Base-by-base conservation (phyloP, 2,888 invertebrate species). In the Leptura quadrifasciata region DNA sequence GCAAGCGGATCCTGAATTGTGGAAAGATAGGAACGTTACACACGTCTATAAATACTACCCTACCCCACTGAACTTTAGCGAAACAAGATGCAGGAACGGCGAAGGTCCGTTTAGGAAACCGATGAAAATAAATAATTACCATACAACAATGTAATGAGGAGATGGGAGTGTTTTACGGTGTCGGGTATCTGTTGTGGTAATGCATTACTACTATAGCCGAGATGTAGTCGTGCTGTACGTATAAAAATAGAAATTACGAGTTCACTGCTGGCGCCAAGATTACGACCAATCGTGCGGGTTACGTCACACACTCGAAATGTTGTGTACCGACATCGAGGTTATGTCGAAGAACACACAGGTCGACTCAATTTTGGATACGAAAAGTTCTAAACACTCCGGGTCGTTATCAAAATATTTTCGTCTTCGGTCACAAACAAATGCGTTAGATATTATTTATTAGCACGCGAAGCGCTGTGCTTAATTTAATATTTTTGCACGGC, bases 171-270 rank as follows among this genome's bases (percentile, higher is more conserved):
- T 57, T 70, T 18, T 21, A 67, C 72, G 71, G 71, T 72, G 72
- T 75, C 75, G 70, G 63, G 52, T 75, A 72, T 69, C 74, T 58
- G 64, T 61, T 70, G 64, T 63, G 57, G 61, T 58, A 31, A 68
- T 39, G 52, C 61, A 61, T 52, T 39, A 60, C 47, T 35, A 35
- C 17, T n/a, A n/a, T n/a, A 24, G 52, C 57, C 58, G 63, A 74
- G 78, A 71, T 70, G 79, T 74, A 64, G 65, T 70, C 72, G 72
- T 74, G 69, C 65, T 75, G 75, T 80, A 80, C 77, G 76, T 81
- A 80, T 91, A 91, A 91, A 91, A 91, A 91, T 91, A 91, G 90
- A 90, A 88, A 90, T 90, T 91, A 90, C 90, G 89, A 89, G 90
- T 89, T 89, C 88, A 89, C 88, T 82, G 85, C 88, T 90, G 91